Conservation (phyloP, 2,888 invertebrate genomes). For the Lottia scabra region DNA sequence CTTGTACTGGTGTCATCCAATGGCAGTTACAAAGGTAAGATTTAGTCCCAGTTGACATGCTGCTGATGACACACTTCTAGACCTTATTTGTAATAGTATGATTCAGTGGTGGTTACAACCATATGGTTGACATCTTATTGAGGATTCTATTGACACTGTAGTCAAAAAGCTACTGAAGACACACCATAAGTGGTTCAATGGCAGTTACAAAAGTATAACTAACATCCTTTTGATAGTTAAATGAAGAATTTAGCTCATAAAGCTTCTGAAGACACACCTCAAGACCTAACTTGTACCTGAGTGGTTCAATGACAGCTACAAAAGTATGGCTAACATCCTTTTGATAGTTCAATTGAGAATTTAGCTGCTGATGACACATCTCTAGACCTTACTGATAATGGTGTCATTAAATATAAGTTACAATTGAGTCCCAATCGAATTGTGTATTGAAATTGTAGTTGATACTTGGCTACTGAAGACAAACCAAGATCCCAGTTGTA, state of each 20-base stretch:
- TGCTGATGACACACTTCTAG: conserved; percentile 69
- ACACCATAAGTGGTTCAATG: neutral
- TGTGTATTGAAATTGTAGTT: no score
- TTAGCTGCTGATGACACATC: conserved; percentile 60
- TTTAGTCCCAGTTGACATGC: conserved; percentile 35
- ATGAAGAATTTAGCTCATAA: conserved; percentile 34
- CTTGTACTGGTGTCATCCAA: conserved; percentile 87
- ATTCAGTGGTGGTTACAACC: conserved; percentile 87
- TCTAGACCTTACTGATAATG: conserved; percentile 83
- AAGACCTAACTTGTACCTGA: conserved; percentile 85
- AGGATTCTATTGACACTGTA: no score
- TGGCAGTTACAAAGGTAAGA: conserved; percentile 80
- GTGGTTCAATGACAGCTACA: conserved; percentile 90
- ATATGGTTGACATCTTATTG: conserved; percentile 28
- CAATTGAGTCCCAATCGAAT: no score
- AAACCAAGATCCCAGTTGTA: no score
- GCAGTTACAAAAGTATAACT: neutral
- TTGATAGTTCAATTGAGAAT: conserved; percentile 19
- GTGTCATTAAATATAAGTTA: conserved; percentile 91
- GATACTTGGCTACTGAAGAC: no score
- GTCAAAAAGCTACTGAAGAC: no score
- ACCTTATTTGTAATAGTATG: conserved; percentile 85
- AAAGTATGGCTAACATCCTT: conserved; percentile 45
- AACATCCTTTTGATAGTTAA: no score
- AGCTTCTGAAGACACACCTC: conserved; percentile 57